A percentile compares a stretch with the other conserved stretches of the same genome.
Conservation (phyloP, 2,888 invertebrate genomes). For the Deilephila elpenor region DNA sequence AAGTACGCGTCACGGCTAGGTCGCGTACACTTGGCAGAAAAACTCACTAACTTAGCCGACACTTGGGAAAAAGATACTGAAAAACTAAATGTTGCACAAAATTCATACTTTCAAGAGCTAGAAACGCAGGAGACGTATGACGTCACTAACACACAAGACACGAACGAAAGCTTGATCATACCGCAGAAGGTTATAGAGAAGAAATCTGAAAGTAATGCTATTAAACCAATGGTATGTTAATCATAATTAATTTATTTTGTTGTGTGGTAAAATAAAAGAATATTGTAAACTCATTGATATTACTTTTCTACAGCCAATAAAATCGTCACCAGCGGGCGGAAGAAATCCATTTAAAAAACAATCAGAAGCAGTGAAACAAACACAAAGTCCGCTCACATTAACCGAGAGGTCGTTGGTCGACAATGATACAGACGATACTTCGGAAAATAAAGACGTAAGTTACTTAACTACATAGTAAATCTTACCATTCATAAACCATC, state of each 20-base stretch:
- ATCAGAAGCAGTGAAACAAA: conserved; percentile 58
- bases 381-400: conserved; percentile 70
- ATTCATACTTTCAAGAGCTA: conserved; percentile 67
- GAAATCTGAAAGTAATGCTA: conserved; percentile 62
- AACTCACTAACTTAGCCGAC: conserved; percentile 86
- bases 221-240: conserved; percentile 75
- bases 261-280: background rate
- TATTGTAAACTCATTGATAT: background rate
- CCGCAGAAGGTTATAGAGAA: conserved; percentile 70
- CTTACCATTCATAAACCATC: no score
- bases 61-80: conserved; percentile 68
- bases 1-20: conserved; percentile 94
- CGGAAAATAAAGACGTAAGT: conserved; percentile 73
- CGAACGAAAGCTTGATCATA: conserved; percentile 76
- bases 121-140: conserved; percentile 75
- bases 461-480: background rate
- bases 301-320: conserved; percentile 66
- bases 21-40: conserved; percentile 91
- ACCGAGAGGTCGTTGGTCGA: conserved; percentile 74
- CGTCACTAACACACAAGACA: conserved; percentile 63
- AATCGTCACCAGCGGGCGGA: conserved; percentile 68
- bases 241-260: background rate
- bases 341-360: conserved; percentile 83
- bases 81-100: conserved; percentile 62
- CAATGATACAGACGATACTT: conserved; percentile 55